These are phyloP conservation scores for Seira ritae DNA, from an alignment of 2,888 invertebrate species.

Conservation along the genomic window DNA sequence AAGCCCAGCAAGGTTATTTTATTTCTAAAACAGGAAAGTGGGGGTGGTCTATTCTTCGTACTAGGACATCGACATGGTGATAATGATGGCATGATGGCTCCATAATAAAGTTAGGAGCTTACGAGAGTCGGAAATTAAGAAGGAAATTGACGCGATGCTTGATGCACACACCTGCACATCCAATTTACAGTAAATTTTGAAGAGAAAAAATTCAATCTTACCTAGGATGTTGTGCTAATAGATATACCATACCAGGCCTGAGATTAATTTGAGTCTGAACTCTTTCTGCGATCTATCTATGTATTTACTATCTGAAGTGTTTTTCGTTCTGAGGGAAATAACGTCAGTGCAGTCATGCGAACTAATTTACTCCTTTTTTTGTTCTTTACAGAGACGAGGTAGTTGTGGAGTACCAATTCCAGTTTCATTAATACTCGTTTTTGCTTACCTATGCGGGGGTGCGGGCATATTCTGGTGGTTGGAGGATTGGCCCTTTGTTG, in stretches of 20 bases:
- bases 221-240: too few relatives aligned
- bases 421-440: slow-evolving; percentile 72
- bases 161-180: slow-evolving; percentile 14
- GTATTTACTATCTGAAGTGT: too few relatives aligned
- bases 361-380: background rate
- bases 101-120: background rate
- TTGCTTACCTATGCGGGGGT: slow-evolving; percentile 73
- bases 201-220: too few relatives aligned
- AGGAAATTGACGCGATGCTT: slow-evolving; percentile 25
- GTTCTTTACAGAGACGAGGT: slow-evolving; percentile 58
- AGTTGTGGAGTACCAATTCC: slow-evolving; percentile 73
- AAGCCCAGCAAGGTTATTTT: too few relatives aligned
- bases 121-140: slow-evolving; percentile 38
- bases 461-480: slow-evolving; percentile 74
- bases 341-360: too few relatives aligned
- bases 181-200: slow-evolving; percentile 43
- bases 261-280: too few relatives aligned
- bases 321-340: too few relatives aligned
- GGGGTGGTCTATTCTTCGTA: background rate
- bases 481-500: slow-evolving; percentile 73
- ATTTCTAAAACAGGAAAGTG: too few relatives aligned
- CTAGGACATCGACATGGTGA: background rate
- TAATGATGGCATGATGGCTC: slow-evolving; percentile 14
- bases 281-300: too few relatives aligned
- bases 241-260: too few relatives aligned